Evolutionary conservation across 2,113 vertebrate genomes (phyloP).

Genomic region (Anguilla japonica): DNA sequence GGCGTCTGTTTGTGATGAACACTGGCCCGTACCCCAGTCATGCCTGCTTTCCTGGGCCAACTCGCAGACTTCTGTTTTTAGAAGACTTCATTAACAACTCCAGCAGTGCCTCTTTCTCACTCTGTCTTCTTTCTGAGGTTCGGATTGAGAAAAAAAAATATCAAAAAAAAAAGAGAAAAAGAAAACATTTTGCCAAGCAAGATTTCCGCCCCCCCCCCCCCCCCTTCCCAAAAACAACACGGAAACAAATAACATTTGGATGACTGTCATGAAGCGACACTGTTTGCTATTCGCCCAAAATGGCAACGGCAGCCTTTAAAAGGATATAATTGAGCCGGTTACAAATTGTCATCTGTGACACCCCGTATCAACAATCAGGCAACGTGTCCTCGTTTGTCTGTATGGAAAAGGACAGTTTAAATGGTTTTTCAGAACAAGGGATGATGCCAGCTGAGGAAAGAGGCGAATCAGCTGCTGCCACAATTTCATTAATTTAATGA

Average conservation of each 20-base stretch:
- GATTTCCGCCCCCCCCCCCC: too few relatives aligned
- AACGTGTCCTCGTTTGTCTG: background rate
- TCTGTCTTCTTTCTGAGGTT: background rate
- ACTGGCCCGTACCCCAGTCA: background rate
- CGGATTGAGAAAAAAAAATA: background rate
- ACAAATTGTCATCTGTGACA: background rate
- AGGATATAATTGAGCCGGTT: background rate
- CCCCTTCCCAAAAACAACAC: background rate
- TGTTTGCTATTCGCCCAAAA: too few relatives aligned
- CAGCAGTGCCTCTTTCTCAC: background rate
- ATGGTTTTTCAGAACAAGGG: background rate
- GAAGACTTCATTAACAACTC: background rate
- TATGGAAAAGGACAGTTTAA: background rate
- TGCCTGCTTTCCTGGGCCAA: background rate
- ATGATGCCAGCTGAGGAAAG: background rate
- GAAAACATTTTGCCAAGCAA: background rate
- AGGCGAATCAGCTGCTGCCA: background rate
- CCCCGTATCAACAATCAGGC: background rate
- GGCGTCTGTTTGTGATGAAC: slow-evolving; percentile 3
- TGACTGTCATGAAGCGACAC: background rate
- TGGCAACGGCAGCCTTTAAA: background rate
- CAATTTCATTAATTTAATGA: background rate
- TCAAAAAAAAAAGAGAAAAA: background rate
- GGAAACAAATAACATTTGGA: background rate
- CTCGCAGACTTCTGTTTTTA: background rate